Evolutionary conservation across 37 sponge, comb jelly and placozoan species (phyloP), one percentile per base, ranked within the genome.

Genomic region (Cladorhizidae sp.): DNA sequence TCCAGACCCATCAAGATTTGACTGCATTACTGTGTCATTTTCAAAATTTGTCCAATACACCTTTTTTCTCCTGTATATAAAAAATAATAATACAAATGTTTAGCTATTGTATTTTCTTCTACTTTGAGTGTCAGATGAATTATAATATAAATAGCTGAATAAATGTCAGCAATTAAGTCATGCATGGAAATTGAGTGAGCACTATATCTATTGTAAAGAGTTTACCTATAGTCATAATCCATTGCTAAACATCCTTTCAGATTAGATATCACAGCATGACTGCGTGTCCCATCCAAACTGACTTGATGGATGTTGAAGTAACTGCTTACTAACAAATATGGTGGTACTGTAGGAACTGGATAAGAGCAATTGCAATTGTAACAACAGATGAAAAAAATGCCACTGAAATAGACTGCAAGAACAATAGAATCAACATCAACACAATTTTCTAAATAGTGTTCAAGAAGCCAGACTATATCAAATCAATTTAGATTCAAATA

Each of bases 211-310:
- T 45, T 70, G 41, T 22, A 32, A 72, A 22, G 15, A 29, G 15
- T 2, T 74, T 26, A 71, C 81, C 81, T 81, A 59, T 72, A 70
- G 32, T 81, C 29, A 58, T 58, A 81, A 45, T 81, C 81, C 55
- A 81, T 40, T 5, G 59, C 81, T 33, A 28, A 28, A 1, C 31
- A 9, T 15, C 14, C 20, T 11, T 18, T 31, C 40, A 40, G 62
- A 1, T 35, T 55, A 3, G 20, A 33, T 57, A 57, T 61, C 42
- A 81, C 29, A 41, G 36, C 41, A n/a, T 33, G 40, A 12, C 33
- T n/a, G 37, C 43, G 57, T 17, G 12, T 57, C 3, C 81, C 81
- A 70, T 70, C 72, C 72, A 72, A 42, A 31, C 80, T 67, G 39
- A 80, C 23, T 22, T 80, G 69, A 49, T 80, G 54, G 55, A 80